phyloP scores from a whole-genome alignment of 2,888 invertebrate genomes.

The Oxycera nigricornis region DNA sequence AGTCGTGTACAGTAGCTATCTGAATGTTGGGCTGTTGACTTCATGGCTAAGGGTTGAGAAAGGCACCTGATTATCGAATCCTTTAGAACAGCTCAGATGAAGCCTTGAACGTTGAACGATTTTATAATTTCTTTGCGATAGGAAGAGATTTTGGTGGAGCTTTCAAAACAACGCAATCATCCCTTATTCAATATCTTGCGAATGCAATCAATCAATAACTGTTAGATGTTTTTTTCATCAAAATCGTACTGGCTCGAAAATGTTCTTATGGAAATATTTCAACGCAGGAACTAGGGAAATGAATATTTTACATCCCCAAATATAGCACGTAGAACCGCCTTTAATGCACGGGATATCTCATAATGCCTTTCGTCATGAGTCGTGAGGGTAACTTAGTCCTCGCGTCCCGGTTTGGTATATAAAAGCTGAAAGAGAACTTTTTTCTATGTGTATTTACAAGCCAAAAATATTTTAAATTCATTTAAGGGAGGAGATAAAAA shows the following conservation, averaged over 20 bases:
- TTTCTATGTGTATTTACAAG: constrained; percentile 34
- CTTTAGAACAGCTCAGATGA: neutral
- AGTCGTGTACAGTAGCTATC: too few relatives aligned
- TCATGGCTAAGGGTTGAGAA: neutral
- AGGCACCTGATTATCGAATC: constrained; percentile 14
- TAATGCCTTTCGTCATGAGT: neutral
- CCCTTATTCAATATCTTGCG: constrained; percentile 21
- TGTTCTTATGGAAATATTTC: neutral
- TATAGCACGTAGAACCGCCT: constrained; percentile 25
- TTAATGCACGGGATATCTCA: constrained; percentile 16
- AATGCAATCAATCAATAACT: constrained; percentile 34
- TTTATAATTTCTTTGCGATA: neutral
- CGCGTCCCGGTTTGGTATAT: neutral
- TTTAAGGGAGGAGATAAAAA: constrained; percentile 40
- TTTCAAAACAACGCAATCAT: neutral
- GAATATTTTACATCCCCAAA: too few relatives aligned
- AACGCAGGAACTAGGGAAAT: neutral
- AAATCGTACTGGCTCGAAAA: constrained; percentile 7
- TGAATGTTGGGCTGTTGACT: neutral
- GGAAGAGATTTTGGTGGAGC: neutral
- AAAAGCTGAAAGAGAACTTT: constrained; percentile 26
- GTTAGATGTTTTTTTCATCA: constrained; percentile 15
- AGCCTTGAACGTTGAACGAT: neutral
- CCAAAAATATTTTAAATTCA: constrained; percentile 41
- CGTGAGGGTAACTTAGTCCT: constrained; percentile 27